Evolutionary conservation across 1,140 invertebrate genomes (phyloP), one percentile per base, ranked within the genome.

Genomic region (Araneus ventricosus): DNA sequence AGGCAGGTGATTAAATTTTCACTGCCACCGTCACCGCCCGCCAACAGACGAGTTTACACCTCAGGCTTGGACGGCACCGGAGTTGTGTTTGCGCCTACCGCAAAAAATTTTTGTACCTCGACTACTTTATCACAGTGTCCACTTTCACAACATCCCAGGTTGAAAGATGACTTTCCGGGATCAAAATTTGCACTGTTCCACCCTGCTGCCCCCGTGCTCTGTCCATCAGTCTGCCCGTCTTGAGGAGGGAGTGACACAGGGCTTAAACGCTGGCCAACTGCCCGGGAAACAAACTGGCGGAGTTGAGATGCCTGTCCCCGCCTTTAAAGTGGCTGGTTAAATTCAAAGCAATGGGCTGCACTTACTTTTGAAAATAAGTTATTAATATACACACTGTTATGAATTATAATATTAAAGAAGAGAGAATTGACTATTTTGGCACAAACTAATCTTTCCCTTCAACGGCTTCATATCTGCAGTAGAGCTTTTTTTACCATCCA

Each of bases 401-500:
- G n/a, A n/a, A n/a, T n/a, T n/a, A n/a, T n/a, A n/a, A n/a, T n/a
- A n/a, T n/a, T n/a, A n/a, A n/a, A 24, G 75, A 17, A 5, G n/a
- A 80, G 22, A 39, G 75, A 80, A 80, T 80, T 80, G 39, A 80
- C n/a, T n/a, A n/a, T n/a, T n/a, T n/a, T n/a, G n/a, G n/a, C n/a
- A n/a, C n/a, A n/a, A n/a, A n/a, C n/a, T n/a, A n/a, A n/a, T n/a
- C n/a, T n/a, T n/a, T n/a, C n/a, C n/a, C n/a, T n/a, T n/a, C n/a
- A n/a, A n/a, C n/a, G n/a, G n/a, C n/a, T n/a, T n/a, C n/a, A n/a
- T n/a, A n/a, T n/a, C n/a, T n/a, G n/a, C n/a, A n/a, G n/a, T n/a
- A n/a, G n/a, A n/a, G n/a, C n/a, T n/a, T n/a, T n/a, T n/a, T n/a
- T n/a, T n/a, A n/a, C n/a, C n/a, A n/a, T n/a, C n/a, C n/a, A n/a